A percentile compares a stretch with the other conserved stretches of the same genome.
These are phyloP conservation scores for Periophthalmodon schlosseri DNA, from an alignment of 2,113 vertebrate species.

Conservation along the genomic window DNA sequence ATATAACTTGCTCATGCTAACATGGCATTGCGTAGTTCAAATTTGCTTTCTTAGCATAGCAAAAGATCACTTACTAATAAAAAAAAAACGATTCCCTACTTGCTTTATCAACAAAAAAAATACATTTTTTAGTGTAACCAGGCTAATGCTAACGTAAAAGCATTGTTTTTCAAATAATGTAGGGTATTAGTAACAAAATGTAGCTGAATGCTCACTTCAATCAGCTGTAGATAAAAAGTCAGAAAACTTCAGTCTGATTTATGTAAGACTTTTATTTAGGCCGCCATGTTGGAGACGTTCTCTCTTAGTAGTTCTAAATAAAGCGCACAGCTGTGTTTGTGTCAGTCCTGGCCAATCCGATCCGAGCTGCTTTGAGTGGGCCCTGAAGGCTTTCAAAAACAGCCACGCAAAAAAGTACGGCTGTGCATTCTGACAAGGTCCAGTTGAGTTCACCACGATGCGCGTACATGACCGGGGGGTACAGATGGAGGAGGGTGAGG, in stretches of 20 bases:
- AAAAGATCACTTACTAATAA: too few relatives aligned
- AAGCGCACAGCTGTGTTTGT: not conserved
- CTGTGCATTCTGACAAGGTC: slow-evolving; percentile 1
- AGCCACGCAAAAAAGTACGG: not conserved
- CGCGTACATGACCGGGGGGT: slow-evolving; percentile 11
- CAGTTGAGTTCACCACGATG: slow-evolving; percentile 25
- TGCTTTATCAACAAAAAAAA: too few relatives aligned
- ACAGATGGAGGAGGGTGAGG: slow-evolving; percentile 12
- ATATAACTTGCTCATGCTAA: too few relatives aligned
- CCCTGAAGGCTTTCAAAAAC: not conserved
- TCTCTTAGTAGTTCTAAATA: slow-evolving; percentile 9
- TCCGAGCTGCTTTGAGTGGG: not conserved
- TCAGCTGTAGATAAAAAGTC: not conserved
- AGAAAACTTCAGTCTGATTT: not conserved
- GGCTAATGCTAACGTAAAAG: too few relatives aligned
- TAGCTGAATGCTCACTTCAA: too few relatives aligned
- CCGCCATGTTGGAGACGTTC: not conserved
- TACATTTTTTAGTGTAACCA: too few relatives aligned
- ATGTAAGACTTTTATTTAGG: not conserved
- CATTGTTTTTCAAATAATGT: too few relatives aligned
- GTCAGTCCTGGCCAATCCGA: not conserved
- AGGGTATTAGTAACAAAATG: too few relatives aligned
- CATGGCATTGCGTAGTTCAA: too few relatives aligned
- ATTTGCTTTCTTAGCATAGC: too few relatives aligned
- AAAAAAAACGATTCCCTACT: too few relatives aligned